Evolutionary conservation across 2,888 invertebrate species (phyloP).

Genomic region (Drosophila merina): DNA sequence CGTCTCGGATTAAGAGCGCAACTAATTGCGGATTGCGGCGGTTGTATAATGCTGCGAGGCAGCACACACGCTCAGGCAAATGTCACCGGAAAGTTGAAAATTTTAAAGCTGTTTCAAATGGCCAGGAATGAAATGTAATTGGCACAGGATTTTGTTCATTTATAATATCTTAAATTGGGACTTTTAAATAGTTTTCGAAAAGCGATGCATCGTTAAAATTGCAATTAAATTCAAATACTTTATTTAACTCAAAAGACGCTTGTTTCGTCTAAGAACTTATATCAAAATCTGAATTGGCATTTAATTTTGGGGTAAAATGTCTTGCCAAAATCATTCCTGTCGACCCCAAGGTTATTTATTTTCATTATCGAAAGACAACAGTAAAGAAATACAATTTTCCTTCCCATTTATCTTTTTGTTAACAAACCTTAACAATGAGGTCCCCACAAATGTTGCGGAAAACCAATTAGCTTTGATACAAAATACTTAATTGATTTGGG

Average conservation of each 20-base stretch:
- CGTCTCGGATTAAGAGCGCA: conserved; percentile 57
- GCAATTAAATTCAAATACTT: too few relatives aligned
- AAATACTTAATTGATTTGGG: conserved; percentile 45
- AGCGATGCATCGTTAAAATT: too few relatives aligned
- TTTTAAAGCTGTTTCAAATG: conserved; percentile 49
- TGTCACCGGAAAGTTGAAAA: conserved; percentile 35
- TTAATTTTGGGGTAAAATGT: too few relatives aligned
- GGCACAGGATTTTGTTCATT: conserved; percentile 16
- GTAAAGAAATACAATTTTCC: neutral
- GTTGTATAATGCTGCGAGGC: conserved; percentile 39
- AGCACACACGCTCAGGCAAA: conserved; percentile 12
- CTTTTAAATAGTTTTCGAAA: conserved; percentile 4
- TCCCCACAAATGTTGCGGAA: conserved; percentile 1
- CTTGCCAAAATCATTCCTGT: neutral
- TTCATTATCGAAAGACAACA: neutral
- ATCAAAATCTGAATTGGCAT: too few relatives aligned
- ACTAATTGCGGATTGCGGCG: conserved; percentile 62
- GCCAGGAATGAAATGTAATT: conserved; percentile 60
- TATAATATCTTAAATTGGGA: conserved; percentile 33
- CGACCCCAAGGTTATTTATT: neutral
- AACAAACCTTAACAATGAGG: neutral
- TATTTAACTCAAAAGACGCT: too few relatives aligned
- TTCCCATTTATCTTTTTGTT: neutral
- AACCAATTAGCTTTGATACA: conserved; percentile 48
- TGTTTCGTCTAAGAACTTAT: too few relatives aligned